Base-by-base conservation (phyloP, 2,888 invertebrate species). In the Phymatocera aterrima region DNA sequence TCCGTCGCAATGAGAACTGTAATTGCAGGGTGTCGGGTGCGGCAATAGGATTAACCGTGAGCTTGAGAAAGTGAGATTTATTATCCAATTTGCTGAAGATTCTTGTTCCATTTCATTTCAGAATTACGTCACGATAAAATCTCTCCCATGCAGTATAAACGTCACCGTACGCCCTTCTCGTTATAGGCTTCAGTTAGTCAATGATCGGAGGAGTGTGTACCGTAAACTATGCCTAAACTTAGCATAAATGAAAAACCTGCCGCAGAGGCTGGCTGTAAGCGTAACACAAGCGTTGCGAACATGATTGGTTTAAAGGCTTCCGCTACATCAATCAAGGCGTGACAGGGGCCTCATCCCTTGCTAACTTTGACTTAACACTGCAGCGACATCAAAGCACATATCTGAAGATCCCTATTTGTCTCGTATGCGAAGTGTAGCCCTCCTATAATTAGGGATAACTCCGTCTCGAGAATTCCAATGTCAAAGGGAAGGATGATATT, bases 11-110 rank as follows among this genome's bases (percentile, higher is more conserved):
- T 70, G 15, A 31, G 28, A 70, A 48, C 8, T 48, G 28, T 46
- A 70, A 70, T 70, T 48, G 31, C 24, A 31, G 6, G 70, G 3
- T 2, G 24, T 40, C n/a, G 46, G 28, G 48, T 70, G 70, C 6
- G 70, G 28, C 24, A 31, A 31, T 48, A n/a, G 70, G 70, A 70
- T 70, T 46, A 46, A 31, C 70, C 31, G 46, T 70, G 48, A 48
- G 18, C 48, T 21, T 5, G 8, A n/a, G 48, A 48, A 70, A 4
- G 46, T 70, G 46, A 31, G 48, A 70, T 70, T 70, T 18, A 70
- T 46, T 48, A 46, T 70, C 46, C 46, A 46, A 70, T 70, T 70
- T 65, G 40, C n/a, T 12, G 3, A n/a, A 46, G 28, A 28, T 31
- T 28, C 48, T 24, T 28, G 28, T 70, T 48, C 48, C n/a, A 28